Conservation (phyloP, 2,888 invertebrate species). For the Pseudolycoriella hygida region DNA sequence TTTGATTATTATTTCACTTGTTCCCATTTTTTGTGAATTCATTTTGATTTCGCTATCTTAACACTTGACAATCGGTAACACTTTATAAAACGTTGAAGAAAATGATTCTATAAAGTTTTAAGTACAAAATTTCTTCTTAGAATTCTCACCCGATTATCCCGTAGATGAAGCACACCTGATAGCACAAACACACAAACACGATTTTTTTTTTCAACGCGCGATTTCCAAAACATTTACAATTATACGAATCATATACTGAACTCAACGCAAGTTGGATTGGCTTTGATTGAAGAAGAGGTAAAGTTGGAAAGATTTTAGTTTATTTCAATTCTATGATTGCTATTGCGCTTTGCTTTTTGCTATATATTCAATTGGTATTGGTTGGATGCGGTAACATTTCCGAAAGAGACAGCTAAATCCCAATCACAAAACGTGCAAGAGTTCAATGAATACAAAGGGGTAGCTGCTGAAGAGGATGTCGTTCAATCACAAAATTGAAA, state of each 20-base stretch:
- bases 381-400: conserved; percentile 4
- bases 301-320: conserved; percentile 1
- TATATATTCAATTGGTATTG: conserved; percentile 1
- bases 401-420: conserved; percentile 6
- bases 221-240: too few species aligned
- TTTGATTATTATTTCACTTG: too few species aligned
- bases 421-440: neutral
- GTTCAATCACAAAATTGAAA: conserved; percentile 1
- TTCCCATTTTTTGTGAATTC: too few species aligned
- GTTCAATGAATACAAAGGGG: conserved; percentile 3
- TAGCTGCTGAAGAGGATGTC: conserved; percentile 3
- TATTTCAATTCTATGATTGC: conserved; percentile 1
- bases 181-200: too few species aligned
- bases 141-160: too few species aligned
- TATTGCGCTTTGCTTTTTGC: conserved; percentile 1
- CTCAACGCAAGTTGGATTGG: conserved; percentile 3
- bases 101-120: too few species aligned
- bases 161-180: too few species aligned
- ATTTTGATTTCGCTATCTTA: too few species aligned
- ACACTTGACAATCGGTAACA: too few species aligned
- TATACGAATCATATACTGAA: conserved; percentile 4
- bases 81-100: too few species aligned
- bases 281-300: conserved; percentile 3
- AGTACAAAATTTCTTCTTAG: too few species aligned
- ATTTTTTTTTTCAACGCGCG: too few species aligned